Base-by-base conservation (phyloP, 2,888 invertebrate species). In the Troilus luridus region DNA sequence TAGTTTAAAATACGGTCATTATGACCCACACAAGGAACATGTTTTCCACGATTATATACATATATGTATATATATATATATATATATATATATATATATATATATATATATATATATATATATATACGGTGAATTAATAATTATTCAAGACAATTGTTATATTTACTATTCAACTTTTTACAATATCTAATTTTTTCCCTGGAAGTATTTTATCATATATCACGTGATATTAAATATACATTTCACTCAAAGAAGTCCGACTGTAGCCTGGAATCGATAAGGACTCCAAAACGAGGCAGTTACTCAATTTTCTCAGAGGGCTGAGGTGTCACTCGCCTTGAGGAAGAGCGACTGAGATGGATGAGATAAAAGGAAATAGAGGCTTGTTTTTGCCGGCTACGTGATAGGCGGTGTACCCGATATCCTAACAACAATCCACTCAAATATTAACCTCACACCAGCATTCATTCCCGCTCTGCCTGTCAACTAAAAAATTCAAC, bases 401-500 rank as follows among this genome's bases (percentile, higher is more conserved):
- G 72, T 77, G 72, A 77, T 77, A 77, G 72, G 5, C 17, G 3
- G 41, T 17, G 27, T 77, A 41, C 41, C 17, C 24, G 14, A 17
- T 41, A 27, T 41, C 17, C 72, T 1, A n/a, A 17, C 72, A 27
- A 27, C 24, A 72, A 27, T 14, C 9, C 72, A 0, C 7, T 77
- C 1, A 77, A 77, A 77, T 41, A 77, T 77, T 77, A 77, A 77
- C 8, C 41, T 77, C 41, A 41, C 72, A 77, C 41, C 17, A 19
- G 72, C 27, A 27, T 77, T 41, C 72, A 77, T 77, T 77, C 72
- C 72, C 41, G 27, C 72, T 77, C 41, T 77, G 0, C 17, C 72
- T 77, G 72, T 77, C 72, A 77, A 77, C 72, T 77, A 41, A 77
- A 77, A 77, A 77, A 77, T 77, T 77, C 72, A 77, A 19, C 24